Evolutionary conservation across 2,797 vertebrate species (phyloP), one percentile per base, ranked within the genome.

Genomic region (Hemibagrus guttatus): DNA sequence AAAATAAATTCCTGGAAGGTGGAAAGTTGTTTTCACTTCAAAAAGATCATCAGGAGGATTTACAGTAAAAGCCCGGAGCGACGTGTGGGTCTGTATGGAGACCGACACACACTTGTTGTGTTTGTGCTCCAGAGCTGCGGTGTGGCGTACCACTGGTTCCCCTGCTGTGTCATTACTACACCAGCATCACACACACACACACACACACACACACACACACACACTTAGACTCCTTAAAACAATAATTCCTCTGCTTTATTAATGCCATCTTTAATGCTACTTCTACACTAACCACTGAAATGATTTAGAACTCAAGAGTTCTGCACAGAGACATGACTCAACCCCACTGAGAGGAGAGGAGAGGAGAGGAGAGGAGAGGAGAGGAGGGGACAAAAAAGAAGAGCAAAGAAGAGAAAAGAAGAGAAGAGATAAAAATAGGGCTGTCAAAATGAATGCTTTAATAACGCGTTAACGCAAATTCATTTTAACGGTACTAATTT

Each of bases 101-200:
- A 86, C 6, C 56, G 69, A 46, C 61, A 72, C 61, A 82, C 76
- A 84, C 87, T 91, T 79, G 71, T 91, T 79, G 71, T n/a, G 1
- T 23, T 75, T 2, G 26, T 28, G 68, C 88, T 83, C 75, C 84
- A 90, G n/a, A 16, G 63, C 66, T 86, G 54, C 72, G 59, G 82
- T 49, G 68, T 9, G 46, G 46, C 46, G 35, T 63, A 85, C 86
- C 78, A 81, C 46, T 13, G 72, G 72, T 31, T 83, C 84, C 42
- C 86, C 76, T n/a, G 56, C 89, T 82, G 85, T 79, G 88, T 69
- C 80, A 64, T 49, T 87, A 35, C 75, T 82, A n/a, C 71, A 81
- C 19, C 46, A 86, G 69, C 21, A 54, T 69, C 35, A 64, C 75
- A 12, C 64, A 63, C 69, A 86, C 54, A 54, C 61, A 56, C 63